Evolutionary conservation across 2,888 invertebrate genomes (phyloP).

Genomic region (Toxonevra muliebris): DNA sequence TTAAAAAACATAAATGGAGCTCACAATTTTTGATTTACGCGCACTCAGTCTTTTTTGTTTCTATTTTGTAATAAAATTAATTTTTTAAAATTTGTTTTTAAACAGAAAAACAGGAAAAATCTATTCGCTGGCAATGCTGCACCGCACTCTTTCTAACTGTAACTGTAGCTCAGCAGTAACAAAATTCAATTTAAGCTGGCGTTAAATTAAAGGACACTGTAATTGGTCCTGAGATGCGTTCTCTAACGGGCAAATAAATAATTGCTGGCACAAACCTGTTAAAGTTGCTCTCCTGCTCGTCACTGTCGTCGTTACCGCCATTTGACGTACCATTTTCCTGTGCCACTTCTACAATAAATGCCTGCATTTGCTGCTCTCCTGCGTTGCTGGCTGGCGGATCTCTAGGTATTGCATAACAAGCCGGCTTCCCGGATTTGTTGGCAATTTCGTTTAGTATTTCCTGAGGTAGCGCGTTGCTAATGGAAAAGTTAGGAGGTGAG

Average conservation of each 20-base stretch:
- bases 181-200: slow-evolving; percentile 79
- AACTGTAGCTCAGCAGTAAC: slow-evolving; percentile 7
- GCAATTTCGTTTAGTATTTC: slow-evolving; percentile 56
- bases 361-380: slow-evolving; percentile 80
- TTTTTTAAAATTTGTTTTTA: slow-evolving; percentile 37
- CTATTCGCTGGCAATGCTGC: slow-evolving; percentile 47
- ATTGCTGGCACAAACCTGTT: slow-evolving; percentile 86
- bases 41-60: slow-evolving; percentile 62
- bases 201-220: slow-evolving; percentile 93
- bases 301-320: slow-evolving; percentile 11
- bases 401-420: slow-evolving; percentile 73
- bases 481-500: slow-evolving; percentile 39
- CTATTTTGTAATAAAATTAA: slow-evolving; percentile 1
- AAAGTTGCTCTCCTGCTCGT: slow-evolving; percentile 33
- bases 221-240: slow-evolving; percentile 84
- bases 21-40: slow-evolving; percentile 27
- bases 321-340: background rate
- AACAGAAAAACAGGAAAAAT: slow-evolving; percentile 39
- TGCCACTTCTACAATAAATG: slow-evolving; percentile 77
- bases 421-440: slow-evolving; percentile 65
- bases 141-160: background rate
- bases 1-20: background rate
- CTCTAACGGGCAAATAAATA: slow-evolving; percentile 92
- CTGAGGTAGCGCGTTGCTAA: slow-evolving; percentile 29
- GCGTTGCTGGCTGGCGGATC: slow-evolving; percentile 44